Conservation (phyloP, 2,797 vertebrate species). For the Epinephelus awoara region DNA sequence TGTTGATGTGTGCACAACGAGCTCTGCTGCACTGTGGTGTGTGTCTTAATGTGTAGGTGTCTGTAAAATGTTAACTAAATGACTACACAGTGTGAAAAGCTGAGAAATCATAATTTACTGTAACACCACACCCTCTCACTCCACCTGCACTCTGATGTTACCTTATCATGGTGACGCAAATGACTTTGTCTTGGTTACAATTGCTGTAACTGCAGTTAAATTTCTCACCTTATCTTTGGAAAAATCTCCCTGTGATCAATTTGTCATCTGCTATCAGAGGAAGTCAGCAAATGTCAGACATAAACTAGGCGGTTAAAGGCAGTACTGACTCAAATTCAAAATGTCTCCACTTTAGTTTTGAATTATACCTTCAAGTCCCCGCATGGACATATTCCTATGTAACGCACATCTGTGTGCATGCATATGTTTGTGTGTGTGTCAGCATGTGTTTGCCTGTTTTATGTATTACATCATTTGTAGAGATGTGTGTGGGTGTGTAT, state of each 20-base stretch:
- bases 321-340: background rate
- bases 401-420: no score
- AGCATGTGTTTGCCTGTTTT: no score
- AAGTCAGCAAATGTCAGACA: background rate
- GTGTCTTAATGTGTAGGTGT: constrained; percentile 4
- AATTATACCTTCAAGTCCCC: no score
- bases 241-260: background rate
- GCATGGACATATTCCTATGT: no score
- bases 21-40: background rate
- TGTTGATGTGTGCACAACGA: background rate
- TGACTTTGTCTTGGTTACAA: background rate
- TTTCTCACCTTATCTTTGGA: background rate
- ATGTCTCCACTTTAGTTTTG: background rate
- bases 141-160: no score
- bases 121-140: background rate
- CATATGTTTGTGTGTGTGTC: no score
- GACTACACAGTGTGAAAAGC: constrained; percentile 9
- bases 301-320: background rate
- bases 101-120: background rate
- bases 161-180: no score
- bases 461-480: no score
- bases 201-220: background rate
- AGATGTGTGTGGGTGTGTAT: no score
- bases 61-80: constrained; percentile 17
- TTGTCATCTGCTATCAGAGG: background rate